Conservation (phyloP, 1,140 invertebrate species). For the Antheraea pernyi region DNA sequence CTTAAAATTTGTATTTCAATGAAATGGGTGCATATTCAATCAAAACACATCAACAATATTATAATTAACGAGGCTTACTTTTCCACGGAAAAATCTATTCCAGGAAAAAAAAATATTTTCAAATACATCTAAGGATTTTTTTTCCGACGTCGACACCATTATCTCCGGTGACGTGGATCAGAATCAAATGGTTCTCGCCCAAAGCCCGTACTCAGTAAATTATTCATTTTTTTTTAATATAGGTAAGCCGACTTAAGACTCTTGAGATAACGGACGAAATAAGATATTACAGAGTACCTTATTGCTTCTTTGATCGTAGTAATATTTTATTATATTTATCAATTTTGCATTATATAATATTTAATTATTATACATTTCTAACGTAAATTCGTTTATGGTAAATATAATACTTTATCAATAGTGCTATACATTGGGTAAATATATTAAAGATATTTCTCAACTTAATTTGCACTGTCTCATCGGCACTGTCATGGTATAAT, state of each 20-base stretch:
- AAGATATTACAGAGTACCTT: background rate
- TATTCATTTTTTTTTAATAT: conserved; percentile 28
- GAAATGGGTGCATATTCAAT: background rate
- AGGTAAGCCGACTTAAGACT: conserved; percentile 37
- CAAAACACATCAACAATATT: background rate
- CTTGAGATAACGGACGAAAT: background rate
- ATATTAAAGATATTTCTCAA: no score
- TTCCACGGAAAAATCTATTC: background rate
- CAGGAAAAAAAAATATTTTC: background rate
- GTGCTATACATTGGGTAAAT: no score
- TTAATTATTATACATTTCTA: no score
- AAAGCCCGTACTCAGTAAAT: background rate
- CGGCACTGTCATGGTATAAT: no score
- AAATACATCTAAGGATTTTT: background rate
- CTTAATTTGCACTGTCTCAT: no score
- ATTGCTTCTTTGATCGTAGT: background rate
- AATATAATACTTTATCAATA: no score
- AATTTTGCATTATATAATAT: no score
- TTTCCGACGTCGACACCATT: background rate
- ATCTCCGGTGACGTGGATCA: background rate
- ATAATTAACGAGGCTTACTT: background rate
- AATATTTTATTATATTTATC: no score
- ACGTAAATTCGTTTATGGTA: no score
- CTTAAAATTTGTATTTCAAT: no score
- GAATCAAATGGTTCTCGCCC: background rate